Conservation (phyloP, 2,888 invertebrate genomes). For the Tribolium freemani region DNA sequence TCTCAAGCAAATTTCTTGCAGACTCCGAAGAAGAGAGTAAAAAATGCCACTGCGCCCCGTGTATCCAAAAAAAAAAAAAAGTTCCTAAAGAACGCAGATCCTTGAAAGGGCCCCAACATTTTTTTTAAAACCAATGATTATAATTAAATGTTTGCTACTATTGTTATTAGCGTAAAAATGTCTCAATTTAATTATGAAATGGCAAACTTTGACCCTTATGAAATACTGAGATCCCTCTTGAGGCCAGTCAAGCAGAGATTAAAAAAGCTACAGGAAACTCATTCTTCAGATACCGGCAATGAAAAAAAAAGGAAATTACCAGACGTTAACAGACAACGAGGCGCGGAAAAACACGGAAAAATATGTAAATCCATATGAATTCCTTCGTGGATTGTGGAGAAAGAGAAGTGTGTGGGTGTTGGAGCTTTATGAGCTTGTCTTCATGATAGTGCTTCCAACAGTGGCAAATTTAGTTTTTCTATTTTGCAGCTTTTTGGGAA, state of each 20-base stretch:
- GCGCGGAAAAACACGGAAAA: conserved; percentile 98
- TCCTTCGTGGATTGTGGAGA: conserved; percentile 99
- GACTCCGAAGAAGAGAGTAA: conserved; percentile 84
- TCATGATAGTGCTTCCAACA: conserved; percentile 96
- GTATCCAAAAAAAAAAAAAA: conserved; percentile 87
- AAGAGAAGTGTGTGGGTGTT: conserved; percentile 99
- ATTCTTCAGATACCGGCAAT: conserved; percentile 95
- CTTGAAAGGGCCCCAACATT: conserved; percentile 88
- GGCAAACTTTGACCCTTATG: conserved; percentile 99
- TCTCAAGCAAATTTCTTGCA: conserved; percentile 62
- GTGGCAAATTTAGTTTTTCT: conserved; percentile 74
- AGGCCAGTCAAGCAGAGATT: conserved; percentile 89
- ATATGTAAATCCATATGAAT: conserved; percentile 99
- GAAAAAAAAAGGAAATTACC: conserved; percentile 94
- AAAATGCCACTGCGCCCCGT: conserved; percentile 91
- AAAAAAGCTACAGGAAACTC: conserved; percentile 94
- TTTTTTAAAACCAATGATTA: conserved; percentile 83
- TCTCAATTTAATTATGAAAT: conserved; percentile 98
- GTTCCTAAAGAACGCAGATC: conserved; percentile 86
- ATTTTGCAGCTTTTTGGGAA: too few species aligned
- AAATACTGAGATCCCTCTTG: conserved; percentile 92
- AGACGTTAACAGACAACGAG: conserved; percentile 98
- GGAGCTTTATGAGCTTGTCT: conserved; percentile 94
- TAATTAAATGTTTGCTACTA: conserved; percentile 87
- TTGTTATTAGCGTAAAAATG: conserved; percentile 90